Conservation (phyloP, 2,797 vertebrate genomes). For the Trichosurus vulpecula region DNA sequence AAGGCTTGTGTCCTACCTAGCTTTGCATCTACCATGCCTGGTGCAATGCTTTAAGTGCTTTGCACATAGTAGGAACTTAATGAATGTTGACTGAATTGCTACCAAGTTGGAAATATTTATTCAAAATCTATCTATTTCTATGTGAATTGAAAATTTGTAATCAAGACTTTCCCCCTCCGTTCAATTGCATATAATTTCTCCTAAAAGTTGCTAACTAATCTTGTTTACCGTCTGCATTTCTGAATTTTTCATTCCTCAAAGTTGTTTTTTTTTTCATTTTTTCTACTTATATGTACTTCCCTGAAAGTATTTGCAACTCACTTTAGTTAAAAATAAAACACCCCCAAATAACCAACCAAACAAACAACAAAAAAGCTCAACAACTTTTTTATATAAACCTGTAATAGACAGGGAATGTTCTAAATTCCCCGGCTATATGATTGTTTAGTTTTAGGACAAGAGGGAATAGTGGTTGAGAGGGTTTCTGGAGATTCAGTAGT, state of each 20-base stretch:
- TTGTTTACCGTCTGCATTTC: neutral
- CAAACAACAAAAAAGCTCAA: no score
- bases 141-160: neutral
- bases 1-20: neutral
- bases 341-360: no score
- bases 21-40: neutral
- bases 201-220: neutral
- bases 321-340: neutral
- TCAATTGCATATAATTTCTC: neutral
- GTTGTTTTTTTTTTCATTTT: neutral
- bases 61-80: neutral
- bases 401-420: neutral
- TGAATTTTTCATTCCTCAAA: neutral
- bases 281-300: neutral
- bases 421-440: neutral
- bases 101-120: neutral
- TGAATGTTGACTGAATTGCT: neutral
- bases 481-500: neutral
- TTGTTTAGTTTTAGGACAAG: neutral
- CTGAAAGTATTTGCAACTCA: neutral
- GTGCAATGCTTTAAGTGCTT: neutral
- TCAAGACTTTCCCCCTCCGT: neutral
- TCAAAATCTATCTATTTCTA: neutral
- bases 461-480: neutral
- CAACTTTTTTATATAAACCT: neutral